Percentiles rank a stretch among this genome's conserved stretches.
Conservation (phyloP, 2,888 invertebrate species). For the Caenorhabditis virilis region DNA sequence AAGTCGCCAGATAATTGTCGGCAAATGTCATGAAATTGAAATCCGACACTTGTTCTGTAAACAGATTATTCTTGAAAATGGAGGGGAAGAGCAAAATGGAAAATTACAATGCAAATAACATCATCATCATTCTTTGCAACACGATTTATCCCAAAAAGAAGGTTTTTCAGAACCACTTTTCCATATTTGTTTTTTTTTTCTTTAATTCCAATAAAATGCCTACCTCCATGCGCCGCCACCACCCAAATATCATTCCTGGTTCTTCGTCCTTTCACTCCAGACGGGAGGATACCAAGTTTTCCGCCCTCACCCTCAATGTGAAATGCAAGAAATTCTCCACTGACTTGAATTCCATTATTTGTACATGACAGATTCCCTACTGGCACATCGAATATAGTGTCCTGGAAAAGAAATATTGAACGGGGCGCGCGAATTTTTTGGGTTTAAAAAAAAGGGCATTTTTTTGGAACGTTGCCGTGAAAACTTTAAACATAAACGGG, state of each 20-base stretch:
- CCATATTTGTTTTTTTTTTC: not conserved
- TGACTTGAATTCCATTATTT: slow-evolving; percentile 91
- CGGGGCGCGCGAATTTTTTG: not conserved
- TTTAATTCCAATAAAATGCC: not conserved
- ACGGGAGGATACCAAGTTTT: slow-evolving; percentile 84
- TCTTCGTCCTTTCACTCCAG: slow-evolving; percentile 86
- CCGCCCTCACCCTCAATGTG: slow-evolving; percentile 91
- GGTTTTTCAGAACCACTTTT: not conserved
- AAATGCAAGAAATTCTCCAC: slow-evolving; percentile 90
- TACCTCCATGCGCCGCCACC: slow-evolving; percentile 68
- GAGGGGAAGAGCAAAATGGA: too few relatives aligned
- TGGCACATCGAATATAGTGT: slow-evolving; percentile 82
- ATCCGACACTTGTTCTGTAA: slow-evolving; percentile 89
- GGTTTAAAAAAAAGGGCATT: not conserved
- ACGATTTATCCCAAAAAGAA: not conserved
- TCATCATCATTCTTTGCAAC: too few relatives aligned
- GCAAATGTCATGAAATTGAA: slow-evolving; percentile 94
- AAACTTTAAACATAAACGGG: not conserved
- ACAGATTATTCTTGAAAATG: not conserved
- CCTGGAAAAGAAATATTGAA: slow-evolving; percentile 69
- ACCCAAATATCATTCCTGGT: slow-evolving; percentile 75
- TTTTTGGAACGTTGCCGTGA: not conserved
- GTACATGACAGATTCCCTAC: slow-evolving; percentile 91
- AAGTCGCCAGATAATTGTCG: slow-evolving; percentile 87
- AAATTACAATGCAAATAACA: too few relatives aligned